A percentile compares a stretch with the other conserved stretches of the same genome.
Evolutionary conservation across 2,888 invertebrate genomes (phyloP).

Genomic region (Meghimatium bilineatum): DNA sequence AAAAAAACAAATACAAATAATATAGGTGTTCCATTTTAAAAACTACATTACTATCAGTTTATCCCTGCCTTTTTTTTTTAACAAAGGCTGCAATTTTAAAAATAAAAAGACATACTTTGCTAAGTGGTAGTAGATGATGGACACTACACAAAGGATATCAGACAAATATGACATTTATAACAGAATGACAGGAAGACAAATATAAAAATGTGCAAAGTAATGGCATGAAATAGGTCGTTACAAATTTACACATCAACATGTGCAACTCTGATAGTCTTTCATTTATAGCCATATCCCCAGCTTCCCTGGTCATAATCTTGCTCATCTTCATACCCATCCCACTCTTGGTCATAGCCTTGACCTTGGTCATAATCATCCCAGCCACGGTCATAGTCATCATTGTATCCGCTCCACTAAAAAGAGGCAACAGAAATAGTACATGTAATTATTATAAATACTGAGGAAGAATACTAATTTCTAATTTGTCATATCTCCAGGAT

Average conservation of each 20-base stretch:
- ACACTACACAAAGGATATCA: neutral
- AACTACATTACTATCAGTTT: too few relatives aligned
- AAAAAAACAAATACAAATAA: too few relatives aligned
- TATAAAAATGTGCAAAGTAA: neutral
- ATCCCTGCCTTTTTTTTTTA: too few relatives aligned
- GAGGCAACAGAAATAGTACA: neutral
- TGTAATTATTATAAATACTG: too few relatives aligned
- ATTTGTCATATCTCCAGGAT: too few relatives aligned
- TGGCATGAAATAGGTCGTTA: neutral
- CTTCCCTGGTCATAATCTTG: conserved; percentile 36
- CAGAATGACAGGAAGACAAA: neutral
- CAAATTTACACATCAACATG: neutral
- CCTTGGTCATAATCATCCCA: conserved; percentile 50
- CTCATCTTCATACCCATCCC: conserved; percentile 59
- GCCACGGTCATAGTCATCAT: conserved; percentile 44
- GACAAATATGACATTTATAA: neutral
- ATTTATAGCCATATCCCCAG: conserved; percentile 41
- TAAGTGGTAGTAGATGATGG: neutral
- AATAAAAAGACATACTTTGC: neutral
- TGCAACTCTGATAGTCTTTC: neutral
- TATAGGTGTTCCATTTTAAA: too few relatives aligned
- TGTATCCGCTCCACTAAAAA: conserved; percentile 23
- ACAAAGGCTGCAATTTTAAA: neutral
- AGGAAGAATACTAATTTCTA: too few relatives aligned
- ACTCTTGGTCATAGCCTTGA: conserved; percentile 56